Base-by-base conservation (phyloP, 1,140 invertebrate species). In the Zaprionus taronus region DNA sequence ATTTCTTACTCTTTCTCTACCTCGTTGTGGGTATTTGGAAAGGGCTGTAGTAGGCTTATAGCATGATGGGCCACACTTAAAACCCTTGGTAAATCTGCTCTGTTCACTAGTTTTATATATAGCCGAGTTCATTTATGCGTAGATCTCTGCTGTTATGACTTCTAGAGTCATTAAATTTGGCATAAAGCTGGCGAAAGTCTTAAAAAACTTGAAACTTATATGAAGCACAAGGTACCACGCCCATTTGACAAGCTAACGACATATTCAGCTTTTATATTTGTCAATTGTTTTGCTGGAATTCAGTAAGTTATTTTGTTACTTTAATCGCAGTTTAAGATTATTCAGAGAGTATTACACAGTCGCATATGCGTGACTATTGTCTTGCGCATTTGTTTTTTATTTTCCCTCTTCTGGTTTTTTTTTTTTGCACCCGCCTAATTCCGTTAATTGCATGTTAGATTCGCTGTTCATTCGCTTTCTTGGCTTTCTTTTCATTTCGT, bases 381-480 rank as follows among this genome's bases (percentile, higher is more conserved):
- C 26, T 53, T 70, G 75, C 69, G 65, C 67, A 81, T 1, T 60
- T 36, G 34, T 12, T 70, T 69, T 71, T 67, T 70, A 63, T 56
- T 63, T 44, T 62, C 12, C 14, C 47, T 15, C 31, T 60, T 24
- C 60, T 51, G 22, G 38, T 68, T 34, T 34, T 62, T 34, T 34
- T 62, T 20, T 36, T 63, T 47, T 70, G 31, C 17, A 24, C 24
- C 11, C 53, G 79, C 71, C 74, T 56, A 72, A 76, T 85, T 81
- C 70, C 38, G 60, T 68, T 83, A 64, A 68, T 60, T 79, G 70
- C 62, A 64, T 53, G 49, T 47, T 78, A 38, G 20, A 34, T 53
- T 53, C 31, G 36, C 28, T 62, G 34, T 70, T 70, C 51, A 66
- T 38, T 51, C 71, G 66, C 66, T 74, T 36, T 69, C 36, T 69